phyloP scores from a whole-genome alignment of 2,797 vertebrate genomes.

The Pithecia hirsuta region DNA sequence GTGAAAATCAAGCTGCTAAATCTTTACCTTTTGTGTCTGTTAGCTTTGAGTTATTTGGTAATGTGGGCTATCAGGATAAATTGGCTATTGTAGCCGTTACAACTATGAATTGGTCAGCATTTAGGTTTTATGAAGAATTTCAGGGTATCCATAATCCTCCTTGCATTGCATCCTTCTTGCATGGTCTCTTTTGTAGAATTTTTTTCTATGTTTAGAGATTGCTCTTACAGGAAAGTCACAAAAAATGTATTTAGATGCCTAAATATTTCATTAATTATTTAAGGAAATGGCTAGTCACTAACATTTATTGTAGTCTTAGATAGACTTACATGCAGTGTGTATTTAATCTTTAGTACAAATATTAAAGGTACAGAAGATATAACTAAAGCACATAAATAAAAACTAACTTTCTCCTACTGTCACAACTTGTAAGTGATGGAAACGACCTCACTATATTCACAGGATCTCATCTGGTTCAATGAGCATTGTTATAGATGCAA shows the following conservation, averaged over 20 bases:
- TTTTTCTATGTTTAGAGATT: constrained; percentile 12
- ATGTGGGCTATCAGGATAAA: constrained; percentile 1
- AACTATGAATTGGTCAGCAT: background rate
- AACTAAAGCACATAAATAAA: constrained; percentile 31
- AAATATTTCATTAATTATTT: background rate
- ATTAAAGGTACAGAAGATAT: background rate
- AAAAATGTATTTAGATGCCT: background rate
- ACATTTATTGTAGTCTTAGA: constrained; percentile 31
- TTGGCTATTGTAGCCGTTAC: background rate
- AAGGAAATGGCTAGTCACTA: constrained; percentile 1
- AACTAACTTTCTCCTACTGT: background rate
- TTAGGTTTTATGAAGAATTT: constrained; percentile 22
- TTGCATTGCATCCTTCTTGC: background rate
- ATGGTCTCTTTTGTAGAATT: background rate
- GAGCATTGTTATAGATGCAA: background rate
- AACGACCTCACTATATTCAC: background rate
- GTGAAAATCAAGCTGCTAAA: constrained; percentile 48
- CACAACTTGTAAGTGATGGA: background rate
- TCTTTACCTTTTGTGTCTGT: constrained; percentile 13
- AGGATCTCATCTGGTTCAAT: background rate
- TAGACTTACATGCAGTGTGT: background rate
- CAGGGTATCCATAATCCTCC: background rate
- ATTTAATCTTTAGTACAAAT: constrained; percentile 28
- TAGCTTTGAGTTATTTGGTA: constrained; percentile 44
- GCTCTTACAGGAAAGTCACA: constrained; percentile 27